A percentile compares a stretch with the other conserved stretches of the same genome.
These are phyloP conservation scores for Ommatoiulus sabulosus DNA, from an alignment of 2,888 invertebrate species.

Conservation along the genomic window DNA sequence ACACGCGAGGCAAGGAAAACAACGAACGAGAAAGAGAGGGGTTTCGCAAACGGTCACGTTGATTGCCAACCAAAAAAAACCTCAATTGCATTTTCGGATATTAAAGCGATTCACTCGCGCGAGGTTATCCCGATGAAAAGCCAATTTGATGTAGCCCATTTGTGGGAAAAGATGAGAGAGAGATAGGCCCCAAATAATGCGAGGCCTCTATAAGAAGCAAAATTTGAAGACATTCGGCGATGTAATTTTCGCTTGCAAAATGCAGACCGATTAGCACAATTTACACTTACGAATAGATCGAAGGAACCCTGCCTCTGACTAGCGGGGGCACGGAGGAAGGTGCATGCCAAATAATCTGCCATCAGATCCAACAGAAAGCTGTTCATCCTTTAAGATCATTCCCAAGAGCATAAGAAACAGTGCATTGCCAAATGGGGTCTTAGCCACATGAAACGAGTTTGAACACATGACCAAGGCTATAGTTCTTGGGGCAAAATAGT, in stretches of 20 bases:
- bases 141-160: background rate
- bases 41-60: background rate
- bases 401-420: no score
- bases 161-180: background rate
- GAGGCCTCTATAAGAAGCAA: background rate
- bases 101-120: background rate
- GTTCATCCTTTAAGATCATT: background rate
- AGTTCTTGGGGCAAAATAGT: no score
- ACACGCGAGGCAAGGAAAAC: background rate
- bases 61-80: background rate
- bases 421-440: background rate
- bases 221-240: background rate
- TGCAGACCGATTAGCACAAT: background rate
- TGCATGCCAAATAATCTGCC: background rate
- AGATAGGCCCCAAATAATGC: background rate
- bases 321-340: background rate
- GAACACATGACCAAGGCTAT: no score
- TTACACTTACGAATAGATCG: no score
- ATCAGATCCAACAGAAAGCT: background rate
- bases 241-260: background rate
- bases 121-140: background rate
- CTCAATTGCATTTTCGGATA: background rate
- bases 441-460: background rate
- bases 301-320: no score
- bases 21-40: slow-evolving; percentile 24